Conservation (phyloP, 2,888 invertebrate species). For the Julus scandinavius region DNA sequence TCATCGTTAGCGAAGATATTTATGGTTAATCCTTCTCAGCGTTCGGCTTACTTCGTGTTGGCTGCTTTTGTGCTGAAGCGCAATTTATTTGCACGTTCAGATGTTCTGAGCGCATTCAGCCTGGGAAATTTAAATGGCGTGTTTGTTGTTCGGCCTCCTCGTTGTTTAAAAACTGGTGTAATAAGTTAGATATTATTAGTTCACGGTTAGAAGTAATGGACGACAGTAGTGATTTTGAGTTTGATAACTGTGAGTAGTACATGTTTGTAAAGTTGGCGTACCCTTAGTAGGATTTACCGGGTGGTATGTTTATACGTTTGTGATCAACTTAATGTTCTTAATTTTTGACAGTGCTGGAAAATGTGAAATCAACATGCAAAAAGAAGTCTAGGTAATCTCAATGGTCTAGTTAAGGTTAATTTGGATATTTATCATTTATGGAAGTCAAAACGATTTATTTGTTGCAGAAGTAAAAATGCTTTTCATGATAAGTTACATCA, state of each 20-base stretch:
- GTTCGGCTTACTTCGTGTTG: not conserved
- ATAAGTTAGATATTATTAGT: not conserved
- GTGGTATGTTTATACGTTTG: too few relatives aligned
- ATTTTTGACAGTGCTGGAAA: not conserved
- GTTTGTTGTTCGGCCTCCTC: not conserved
- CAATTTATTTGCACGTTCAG: not conserved
- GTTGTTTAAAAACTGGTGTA: not conserved
- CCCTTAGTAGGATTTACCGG: too few relatives aligned
- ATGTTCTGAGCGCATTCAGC: not conserved
- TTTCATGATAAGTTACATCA: not conserved
- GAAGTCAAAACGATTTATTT: not conserved
- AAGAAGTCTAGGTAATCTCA: not conserved
- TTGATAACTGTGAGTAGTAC: not conserved
- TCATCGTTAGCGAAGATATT: too few relatives aligned
- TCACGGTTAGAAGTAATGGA: not conserved
- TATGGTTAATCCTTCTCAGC: too few relatives aligned
- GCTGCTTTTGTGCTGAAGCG: not conserved
- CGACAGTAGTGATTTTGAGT: not conserved
- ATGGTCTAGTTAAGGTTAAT: too few relatives aligned
- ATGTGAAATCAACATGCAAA: conserved; percentile 22
- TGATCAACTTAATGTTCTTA: not conserved
- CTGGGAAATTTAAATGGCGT: conserved; percentile 6
- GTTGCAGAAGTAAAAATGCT: not conserved
- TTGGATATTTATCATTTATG: too few relatives aligned
- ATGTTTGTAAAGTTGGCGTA: not conserved